Base-by-base conservation (phyloP, 2,888 invertebrate genomes). In the Biston stratarius region DNA sequence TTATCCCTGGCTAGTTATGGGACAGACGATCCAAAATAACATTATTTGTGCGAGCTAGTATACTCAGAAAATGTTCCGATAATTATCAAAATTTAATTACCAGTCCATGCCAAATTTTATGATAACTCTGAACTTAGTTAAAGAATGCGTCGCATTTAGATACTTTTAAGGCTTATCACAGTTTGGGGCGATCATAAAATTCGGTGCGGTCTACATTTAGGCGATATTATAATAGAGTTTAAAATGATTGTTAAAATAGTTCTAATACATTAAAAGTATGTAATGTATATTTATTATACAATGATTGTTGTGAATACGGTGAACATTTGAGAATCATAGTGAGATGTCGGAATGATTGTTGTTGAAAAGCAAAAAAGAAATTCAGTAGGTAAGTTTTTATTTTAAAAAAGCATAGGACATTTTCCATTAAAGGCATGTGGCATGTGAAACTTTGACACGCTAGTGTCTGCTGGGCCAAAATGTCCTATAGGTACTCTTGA, bases 271-370 rank as follows among this genome's bases (percentile, higher is more conserved):
- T 55, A 34, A 67, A 67, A 61, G 44, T 48, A 67, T 56, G 38
- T 48, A 60, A 61, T 62, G 49, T 63, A 64, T 70, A 71, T 72
- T 71, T 62, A 65, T 67, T 52, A 51, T 61, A 52, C 34, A 55
- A n/a, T 55, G 65, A 67, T 71, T 66, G 69, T 67, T 73, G 73
- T 73, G 65, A 69, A 55, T 67, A 65, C 51, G 7, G 24, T 58
- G 12, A 68, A 67, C 49, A 49, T 56, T 34, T 6, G 34, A 45
- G 45, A 48, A 51, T 51, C 47, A 55, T n/a, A 24, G 7, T 64
- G 33, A 57, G 47, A 40, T 45, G 44, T 38, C 24, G 48, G 58
- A 61, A 56, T 67, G 66, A 53, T 67, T 53, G 52, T 53, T 67
- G 34, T 40, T 52, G 33, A 38, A 15, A 24, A 42, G n/a, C n/a